These are phyloP conservation scores for Drosophila bocqueti DNA, from an alignment of 1,140 invertebrate species.

Conservation along the genomic window DNA sequence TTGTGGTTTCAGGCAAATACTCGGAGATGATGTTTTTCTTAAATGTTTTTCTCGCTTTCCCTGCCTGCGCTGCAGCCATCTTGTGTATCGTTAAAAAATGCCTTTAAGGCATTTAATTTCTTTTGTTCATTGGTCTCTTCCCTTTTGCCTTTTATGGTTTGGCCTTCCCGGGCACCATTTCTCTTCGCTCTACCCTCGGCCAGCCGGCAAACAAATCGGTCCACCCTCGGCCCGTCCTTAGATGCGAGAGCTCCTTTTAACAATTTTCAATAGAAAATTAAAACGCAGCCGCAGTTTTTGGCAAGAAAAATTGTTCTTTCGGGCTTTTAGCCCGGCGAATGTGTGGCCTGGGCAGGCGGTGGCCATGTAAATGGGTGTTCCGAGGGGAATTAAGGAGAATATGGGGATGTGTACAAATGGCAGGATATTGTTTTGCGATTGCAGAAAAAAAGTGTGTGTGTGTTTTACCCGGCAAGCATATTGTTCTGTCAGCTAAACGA, in stretches of 20 bases:
- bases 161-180: conserved; percentile 17
- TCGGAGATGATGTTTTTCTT: conserved; percentile 82
- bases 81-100: conserved; percentile 81
- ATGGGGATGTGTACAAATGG: conserved; percentile 52
- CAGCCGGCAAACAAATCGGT: conserved; percentile 68
- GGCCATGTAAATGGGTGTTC: conserved; percentile 67
- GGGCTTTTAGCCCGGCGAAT: conserved; percentile 17
- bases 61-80: conserved; percentile 11
- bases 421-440: conserved; percentile 48
- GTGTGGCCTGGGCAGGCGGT: conserved; percentile 32
- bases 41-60: conserved; percentile 78
- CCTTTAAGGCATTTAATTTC: conserved; percentile 83
- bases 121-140: conserved; percentile 77
- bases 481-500: conserved; percentile 52
- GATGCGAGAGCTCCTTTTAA: conserved; percentile 60
- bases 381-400: conserved; percentile 1
- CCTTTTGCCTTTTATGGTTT: conserved; percentile 63
- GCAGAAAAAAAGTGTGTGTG: conserved; percentile 8
- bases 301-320: conserved; percentile 75
- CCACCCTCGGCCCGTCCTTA: conserved; percentile 36
- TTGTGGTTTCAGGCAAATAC: conserved; percentile 83
- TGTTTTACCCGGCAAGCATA: conserved; percentile 29
- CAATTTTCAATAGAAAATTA: conserved; percentile 83
- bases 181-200: conserved; percentile 29
- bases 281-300: conserved; percentile 71